phyloP scores from a whole-genome alignment of 1,140 invertebrate species.

The Tachypleus tridentatus region DNA sequence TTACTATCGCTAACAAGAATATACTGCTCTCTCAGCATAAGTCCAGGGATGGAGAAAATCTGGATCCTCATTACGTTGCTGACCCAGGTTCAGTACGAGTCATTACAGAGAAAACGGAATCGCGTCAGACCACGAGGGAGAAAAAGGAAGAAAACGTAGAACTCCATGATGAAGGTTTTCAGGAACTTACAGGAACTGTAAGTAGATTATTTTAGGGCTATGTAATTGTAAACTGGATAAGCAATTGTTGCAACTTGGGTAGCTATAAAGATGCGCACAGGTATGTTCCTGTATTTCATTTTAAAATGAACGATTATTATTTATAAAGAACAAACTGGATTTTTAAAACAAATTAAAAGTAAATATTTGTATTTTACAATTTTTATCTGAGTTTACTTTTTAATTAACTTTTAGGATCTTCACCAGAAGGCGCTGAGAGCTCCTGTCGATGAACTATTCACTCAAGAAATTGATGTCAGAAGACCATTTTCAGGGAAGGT shows the following conservation, averaged over 20 bases:
- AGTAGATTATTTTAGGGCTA: background rate
- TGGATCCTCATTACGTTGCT: conserved; percentile 43
- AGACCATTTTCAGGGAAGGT: conserved; percentile 16
- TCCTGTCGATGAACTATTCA: conserved; percentile 16
- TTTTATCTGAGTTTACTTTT: background rate
- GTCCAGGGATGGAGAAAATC: conserved; percentile 25
- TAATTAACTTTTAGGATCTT: conserved; percentile 15
- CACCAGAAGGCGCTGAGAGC: conserved; percentile 20
- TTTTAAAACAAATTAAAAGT: background rate
- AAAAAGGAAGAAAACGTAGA: conserved; percentile 26
- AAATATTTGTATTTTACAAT: background rate
- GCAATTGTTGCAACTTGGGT: too few species aligned
- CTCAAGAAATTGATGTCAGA: too few species aligned
- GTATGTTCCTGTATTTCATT: too few species aligned
- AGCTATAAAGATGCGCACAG: too few species aligned
- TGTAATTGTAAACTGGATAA: too few species aligned
- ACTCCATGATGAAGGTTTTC: conserved; percentile 26
- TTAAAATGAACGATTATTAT: too few species aligned
- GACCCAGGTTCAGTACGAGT: conserved; percentile 43
- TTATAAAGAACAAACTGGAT: too few species aligned
- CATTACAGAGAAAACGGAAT: conserved; percentile 25
- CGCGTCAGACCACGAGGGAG: conserved; percentile 23
- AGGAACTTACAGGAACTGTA: conserved; percentile 21
- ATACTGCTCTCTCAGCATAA: too few species aligned
- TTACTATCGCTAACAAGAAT: too few species aligned